Conservation (phyloP, 2,888 invertebrate species). For the Lottia gigantea region DNA sequence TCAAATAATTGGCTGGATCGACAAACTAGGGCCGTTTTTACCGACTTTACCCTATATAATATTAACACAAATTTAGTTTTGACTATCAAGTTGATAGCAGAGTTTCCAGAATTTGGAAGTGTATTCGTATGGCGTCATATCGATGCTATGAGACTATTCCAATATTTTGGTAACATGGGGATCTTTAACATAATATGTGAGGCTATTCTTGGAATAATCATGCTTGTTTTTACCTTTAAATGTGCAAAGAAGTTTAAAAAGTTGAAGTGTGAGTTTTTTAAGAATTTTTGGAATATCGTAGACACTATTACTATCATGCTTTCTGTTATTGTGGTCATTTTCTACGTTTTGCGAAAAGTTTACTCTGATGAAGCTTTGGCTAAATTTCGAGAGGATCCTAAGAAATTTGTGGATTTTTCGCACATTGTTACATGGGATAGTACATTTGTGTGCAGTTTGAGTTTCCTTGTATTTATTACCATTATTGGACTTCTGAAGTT, state of each 20-base stretch:
- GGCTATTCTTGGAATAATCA: no score
- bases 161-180: no score
- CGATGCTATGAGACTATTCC: no score
- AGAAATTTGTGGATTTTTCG: slow-evolving; percentile 61
- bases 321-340: slow-evolving; percentile 52
- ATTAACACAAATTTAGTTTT: slow-evolving; percentile 53
- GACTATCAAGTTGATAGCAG: slow-evolving; percentile 46
- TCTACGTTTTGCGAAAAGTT: slow-evolving; percentile 57
- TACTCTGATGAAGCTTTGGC: slow-evolving; percentile 29
- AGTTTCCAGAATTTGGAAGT: slow-evolving; percentile 52
- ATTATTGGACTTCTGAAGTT: slow-evolving; percentile 55
- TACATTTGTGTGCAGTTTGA: slow-evolving; percentile 43
- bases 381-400: slow-evolving; percentile 37
- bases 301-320: slow-evolving; percentile 64
- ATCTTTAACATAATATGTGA: no score
- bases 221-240: slow-evolving; percentile 30
- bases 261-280: slow-evolving; percentile 53
- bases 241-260: slow-evolving; percentile 32
- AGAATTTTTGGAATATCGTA: slow-evolving; percentile 66
- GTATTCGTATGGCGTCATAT: neutral
- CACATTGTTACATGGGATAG: slow-evolving; percentile 68
- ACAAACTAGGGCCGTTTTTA: slow-evolving; percentile 53
- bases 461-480: slow-evolving; percentile 42
- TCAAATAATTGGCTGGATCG: slow-evolving; percentile 52
- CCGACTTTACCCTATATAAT: slow-evolving; percentile 62